Base-by-base conservation (phyloP, 2,113 vertebrate species). In the Hippoglossus stenolepis region DNA sequence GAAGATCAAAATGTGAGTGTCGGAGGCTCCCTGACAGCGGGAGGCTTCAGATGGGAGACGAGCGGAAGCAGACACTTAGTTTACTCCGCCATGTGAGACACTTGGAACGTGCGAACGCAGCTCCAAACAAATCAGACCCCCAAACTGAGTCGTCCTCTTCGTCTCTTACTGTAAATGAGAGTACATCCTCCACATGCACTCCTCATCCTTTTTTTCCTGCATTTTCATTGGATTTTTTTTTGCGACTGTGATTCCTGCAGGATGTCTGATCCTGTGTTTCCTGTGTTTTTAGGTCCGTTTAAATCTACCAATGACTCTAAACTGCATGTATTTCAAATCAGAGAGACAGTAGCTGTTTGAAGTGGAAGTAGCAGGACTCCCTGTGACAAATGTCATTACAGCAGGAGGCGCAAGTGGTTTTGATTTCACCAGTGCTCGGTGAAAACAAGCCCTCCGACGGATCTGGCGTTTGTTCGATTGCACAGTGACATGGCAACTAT, bases 331-430 rank as follows among this genome's bases (percentile, higher is more conserved):
- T 43, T 51, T 18, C 4, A 51, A 51, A 18, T 43, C 15, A 6
- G 14, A 51, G 5, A 18, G 47, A 18, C 17, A 51, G 47, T 17
- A 18, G 47, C 15, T 51, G 56, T 5, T 31, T 17, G 38, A 31
- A 31, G 6, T 31, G 31, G 31, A 7, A 18, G 72, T 8, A 23
- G 72, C 60, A 40, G 57, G 68, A 31, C 26, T 40, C 60, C 54
- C 54, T 35, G 40, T 49, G 54, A 65, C 58, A 82, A 84, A 90
- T 84, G 70, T 73, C 85, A 75, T 35, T 60, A 58, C 76, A 79
- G n/a, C 63, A 54, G 75, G 81, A 73, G 79, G 49, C 18, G n/a
- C 4, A 20, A 38, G 58, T 72, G 74, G 2, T 76, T 65, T 59
- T 51, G 3, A 68, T 70, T 60, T 58, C 28, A 38, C 73, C 23